These are phyloP conservation scores for Nemurella pictetii DNA, from an alignment of 2,888 invertebrate species.

Conservation along the genomic window DNA sequence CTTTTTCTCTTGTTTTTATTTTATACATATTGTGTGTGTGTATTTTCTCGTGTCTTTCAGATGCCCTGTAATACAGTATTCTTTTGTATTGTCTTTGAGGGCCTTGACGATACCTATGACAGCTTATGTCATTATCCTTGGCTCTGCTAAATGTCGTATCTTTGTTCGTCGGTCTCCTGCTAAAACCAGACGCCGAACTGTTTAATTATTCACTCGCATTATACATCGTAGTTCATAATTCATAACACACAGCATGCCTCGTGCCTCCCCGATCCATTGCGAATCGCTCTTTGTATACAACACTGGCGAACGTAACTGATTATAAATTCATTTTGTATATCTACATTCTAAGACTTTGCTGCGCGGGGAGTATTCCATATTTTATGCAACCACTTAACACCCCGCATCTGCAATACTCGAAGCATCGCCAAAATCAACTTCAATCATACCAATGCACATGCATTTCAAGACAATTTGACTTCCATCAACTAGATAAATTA, in stretches of 20 bases:
- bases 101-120: not conserved
- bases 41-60: not conserved
- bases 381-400: no score
- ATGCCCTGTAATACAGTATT: not conserved
- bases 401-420: no score
- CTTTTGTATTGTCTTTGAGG: not conserved
- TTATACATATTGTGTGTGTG: not conserved
- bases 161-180: not conserved
- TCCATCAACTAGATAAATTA: not conserved
- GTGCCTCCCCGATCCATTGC: not conserved
- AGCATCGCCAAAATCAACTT: no score
- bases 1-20: not conserved
- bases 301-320: not conserved
- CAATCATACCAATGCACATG: no score
- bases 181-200: not conserved
- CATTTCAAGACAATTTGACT: no score
- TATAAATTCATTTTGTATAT: not conserved
- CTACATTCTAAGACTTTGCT: no score
- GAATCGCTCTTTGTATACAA: not conserved
- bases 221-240: not conserved
- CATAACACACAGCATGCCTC: no score
- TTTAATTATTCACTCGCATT: not conserved
- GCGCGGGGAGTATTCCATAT: not conserved
- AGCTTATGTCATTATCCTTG: constrained; percentile 4
- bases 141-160: not conserved